Evolutionary conservation across 2,888 invertebrate species (phyloP), one percentile per base, ranked within the genome.

Genomic region (Spialia ferax): DNA sequence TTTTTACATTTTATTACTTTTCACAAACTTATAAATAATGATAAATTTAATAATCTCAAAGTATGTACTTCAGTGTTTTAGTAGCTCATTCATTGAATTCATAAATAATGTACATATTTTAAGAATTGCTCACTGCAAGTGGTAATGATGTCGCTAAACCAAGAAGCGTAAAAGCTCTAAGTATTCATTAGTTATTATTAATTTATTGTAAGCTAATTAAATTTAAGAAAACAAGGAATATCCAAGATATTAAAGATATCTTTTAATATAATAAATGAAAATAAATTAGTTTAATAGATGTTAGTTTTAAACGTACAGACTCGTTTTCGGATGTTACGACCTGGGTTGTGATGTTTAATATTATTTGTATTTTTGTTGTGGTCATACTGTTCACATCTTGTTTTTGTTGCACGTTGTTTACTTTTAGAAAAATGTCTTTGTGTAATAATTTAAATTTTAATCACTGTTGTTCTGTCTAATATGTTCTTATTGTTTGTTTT

Each of bases 141-240:
- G 77, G 80, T 83, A 83, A 82, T 76, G 85, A 82, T 86, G 87
- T 88, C 86, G 85, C 74, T 80, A 74, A 82, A 78, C 74, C 79
- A 80, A 80, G 81, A 80, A 77, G 82, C 76, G 77, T 81, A 82
- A 72, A 84, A 87, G 87, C 85, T 88, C 85, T 87, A 88, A 92
- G 92, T 93, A 93, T 91, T 92, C 85, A 83, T 87, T 89, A 91
- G 89, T 87, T 88, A 89, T 87, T 88, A 86, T 88, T 89, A 89
- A 91, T 87, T 89, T 90, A 90, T 89, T 85, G 75, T 91, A 88
- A 89, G 89, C 79, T 89, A 81, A 83, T 84, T 79, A 82, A 79
- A 71, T 68, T 70, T 88, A 89, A 87, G 87, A 88, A 84, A 87
- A 86, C 85, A 88, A 88, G 86, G 82, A 89, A 91, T 91, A 91